Conservation (phyloP, 2,888 invertebrate species). For the Aspidapion aeneum region DNA sequence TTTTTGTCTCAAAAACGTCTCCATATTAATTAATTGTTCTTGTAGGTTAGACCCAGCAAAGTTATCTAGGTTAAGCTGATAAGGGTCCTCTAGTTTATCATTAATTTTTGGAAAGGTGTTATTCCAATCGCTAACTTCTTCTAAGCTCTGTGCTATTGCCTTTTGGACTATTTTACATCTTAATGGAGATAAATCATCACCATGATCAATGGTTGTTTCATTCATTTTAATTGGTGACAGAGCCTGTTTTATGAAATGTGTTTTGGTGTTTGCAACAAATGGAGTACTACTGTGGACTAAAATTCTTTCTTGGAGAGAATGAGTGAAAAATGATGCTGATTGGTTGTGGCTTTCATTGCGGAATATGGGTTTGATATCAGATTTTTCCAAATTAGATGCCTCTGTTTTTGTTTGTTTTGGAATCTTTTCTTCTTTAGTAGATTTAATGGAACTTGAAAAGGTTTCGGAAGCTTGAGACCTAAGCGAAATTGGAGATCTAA, state of each 20-base stretch:
- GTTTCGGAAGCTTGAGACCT: too few species aligned
- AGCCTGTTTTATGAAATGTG: slow-evolving; percentile 12
- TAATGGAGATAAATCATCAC: background rate
- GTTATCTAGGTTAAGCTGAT: background rate
- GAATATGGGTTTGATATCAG: background rate
- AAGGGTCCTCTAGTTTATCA: background rate
- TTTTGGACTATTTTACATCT: slow-evolving; percentile 6
- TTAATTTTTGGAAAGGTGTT: background rate
- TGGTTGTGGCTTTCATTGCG: slow-evolving; percentile 3
- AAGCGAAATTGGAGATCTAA: too few species aligned
- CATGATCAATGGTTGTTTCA: background rate
- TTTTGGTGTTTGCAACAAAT: slow-evolving; percentile 6
- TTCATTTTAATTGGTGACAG: slow-evolving; percentile 14
- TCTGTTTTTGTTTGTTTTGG: background rate
- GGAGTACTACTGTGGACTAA: slow-evolving; percentile 21
- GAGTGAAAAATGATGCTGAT: slow-evolving; percentile 12
- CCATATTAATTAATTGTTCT: background rate
- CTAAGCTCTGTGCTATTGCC: slow-evolving; percentile 4
- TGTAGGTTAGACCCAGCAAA: background rate
- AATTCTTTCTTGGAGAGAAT: slow-evolving; percentile 13
- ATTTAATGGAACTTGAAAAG: background rate
- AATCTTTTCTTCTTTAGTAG: background rate
- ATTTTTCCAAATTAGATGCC: too few species aligned
- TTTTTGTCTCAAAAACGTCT: background rate
- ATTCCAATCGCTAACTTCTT: slow-evolving; percentile 14